phyloP scores from a whole-genome alignment of 2,888 invertebrate species.

The Oligia strigilis region DNA sequence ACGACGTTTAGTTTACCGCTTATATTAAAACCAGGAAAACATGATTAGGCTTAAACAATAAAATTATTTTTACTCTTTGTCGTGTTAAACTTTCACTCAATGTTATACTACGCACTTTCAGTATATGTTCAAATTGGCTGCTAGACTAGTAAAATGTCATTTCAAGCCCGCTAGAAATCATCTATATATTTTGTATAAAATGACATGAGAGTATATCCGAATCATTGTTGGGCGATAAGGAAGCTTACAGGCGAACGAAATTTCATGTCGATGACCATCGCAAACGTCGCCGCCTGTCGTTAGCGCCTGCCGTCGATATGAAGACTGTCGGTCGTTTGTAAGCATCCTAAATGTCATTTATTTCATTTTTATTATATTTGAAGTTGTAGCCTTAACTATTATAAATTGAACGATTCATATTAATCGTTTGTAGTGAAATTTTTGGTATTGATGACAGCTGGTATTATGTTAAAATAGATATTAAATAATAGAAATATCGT shows the following conservation, averaged over 20 bases:
- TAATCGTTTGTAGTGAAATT: constrained; percentile 43
- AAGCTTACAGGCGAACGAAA: not conserved
- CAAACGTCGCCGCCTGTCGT: constrained; percentile 16
- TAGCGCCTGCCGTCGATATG: not conserved
- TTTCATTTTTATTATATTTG: constrained; percentile 8
- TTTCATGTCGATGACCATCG: not conserved
- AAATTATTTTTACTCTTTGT: not conserved
- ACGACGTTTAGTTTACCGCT: not conserved
- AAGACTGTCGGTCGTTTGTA: not conserved
- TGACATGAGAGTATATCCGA: not conserved
- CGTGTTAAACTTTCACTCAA: not conserved
- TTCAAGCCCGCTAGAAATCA: constrained; percentile 5
- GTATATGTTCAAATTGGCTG: constrained; percentile 25
- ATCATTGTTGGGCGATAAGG: not conserved
- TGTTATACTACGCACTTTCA: not conserved
- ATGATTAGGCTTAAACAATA: not conserved
- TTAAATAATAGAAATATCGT: constrained; percentile 35
- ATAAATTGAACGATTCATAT: constrained; percentile 4
- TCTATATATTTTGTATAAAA: constrained; percentile 34
- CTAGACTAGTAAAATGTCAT: constrained; percentile 5
- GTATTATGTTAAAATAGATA: constrained; percentile 54
- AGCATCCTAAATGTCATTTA: constrained; percentile 5
- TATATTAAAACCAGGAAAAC: not conserved
- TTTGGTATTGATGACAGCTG: constrained; percentile 33
- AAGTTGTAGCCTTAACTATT: constrained; percentile 4